A percentile compares a stretch with the other conserved stretches of the same genome.
These are phyloP conservation scores for Cordylochernes scorpioides DNA, from an alignment of 2,888 invertebrate species.

Conservation along the genomic window DNA sequence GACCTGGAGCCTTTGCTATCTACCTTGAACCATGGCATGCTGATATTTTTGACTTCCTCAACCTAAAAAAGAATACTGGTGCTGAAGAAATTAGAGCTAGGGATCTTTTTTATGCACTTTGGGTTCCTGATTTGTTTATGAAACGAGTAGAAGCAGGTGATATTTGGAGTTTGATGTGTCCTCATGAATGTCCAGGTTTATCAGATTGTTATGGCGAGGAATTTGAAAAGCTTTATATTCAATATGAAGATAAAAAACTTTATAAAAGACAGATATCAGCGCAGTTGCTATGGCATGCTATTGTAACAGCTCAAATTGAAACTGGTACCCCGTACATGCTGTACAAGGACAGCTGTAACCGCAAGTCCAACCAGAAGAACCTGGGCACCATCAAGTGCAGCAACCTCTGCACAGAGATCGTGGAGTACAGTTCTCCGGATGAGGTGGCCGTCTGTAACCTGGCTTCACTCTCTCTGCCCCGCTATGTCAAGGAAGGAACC, in stretches of 20 bases:
- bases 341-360: constrained; percentile 82
- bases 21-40: constrained; percentile 98
- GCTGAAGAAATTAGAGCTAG: constrained; percentile 79
- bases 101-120: constrained; percentile 82
- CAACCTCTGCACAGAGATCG: constrained; percentile 90
- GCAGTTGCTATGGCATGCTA: constrained; percentile 69
- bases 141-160: constrained; percentile 55
- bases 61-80: constrained; percentile 76
- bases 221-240: constrained; percentile 59
- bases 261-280: constrained; percentile 40
- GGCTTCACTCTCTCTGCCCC: constrained; percentile 84
- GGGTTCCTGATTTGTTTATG: constrained; percentile 98
- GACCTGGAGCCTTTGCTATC: constrained; percentile 89
- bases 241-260: constrained; percentile 53
- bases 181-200: constrained; percentile 66
- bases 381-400: constrained; percentile 93
- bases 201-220: constrained; percentile 79
- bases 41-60: constrained; percentile 79
- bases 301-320: constrained; percentile 80
- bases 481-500: constrained; percentile 42
- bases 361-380: constrained; percentile 92
- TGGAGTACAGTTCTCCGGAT: constrained; percentile 69
- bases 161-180: constrained; percentile 90
- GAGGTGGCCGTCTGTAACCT: constrained; percentile 93
- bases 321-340: constrained; percentile 95